phyloP scores from a whole-genome alignment of 2,888 invertebrate species.

The Lasioglossum oenotherae region DNA sequence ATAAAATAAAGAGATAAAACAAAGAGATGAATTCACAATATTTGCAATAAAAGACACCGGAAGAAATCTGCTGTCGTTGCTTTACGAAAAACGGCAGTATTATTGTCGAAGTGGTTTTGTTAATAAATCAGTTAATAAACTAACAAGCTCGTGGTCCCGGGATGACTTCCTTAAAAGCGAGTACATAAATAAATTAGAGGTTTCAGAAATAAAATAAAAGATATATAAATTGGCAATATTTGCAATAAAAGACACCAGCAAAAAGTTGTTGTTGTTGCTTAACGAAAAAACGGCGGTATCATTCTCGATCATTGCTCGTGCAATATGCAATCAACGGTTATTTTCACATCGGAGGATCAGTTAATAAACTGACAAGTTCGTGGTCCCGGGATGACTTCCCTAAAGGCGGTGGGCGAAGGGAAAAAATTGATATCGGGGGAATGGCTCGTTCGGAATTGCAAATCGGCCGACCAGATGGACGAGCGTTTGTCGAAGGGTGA shows the following conservation, averaged over 20 bases:
- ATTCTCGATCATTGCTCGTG: background rate
- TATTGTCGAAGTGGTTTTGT: background rate
- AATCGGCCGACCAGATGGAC: conserved; percentile 76
- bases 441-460: conserved; percentile 73
- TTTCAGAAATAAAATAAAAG: too few species aligned
- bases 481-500: conserved; percentile 68
- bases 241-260: too few species aligned
- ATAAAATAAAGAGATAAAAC: too few species aligned
- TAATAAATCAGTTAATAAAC: background rate
- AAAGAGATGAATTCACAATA: too few species aligned
- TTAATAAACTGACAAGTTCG: conserved; percentile 4
- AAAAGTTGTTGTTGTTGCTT: background rate
- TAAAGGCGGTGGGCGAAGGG: conserved; percentile 26
- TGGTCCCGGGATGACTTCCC: background rate
- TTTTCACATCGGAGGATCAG: background rate
- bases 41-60: too few species aligned
- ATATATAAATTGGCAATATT: too few species aligned
- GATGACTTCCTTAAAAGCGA: too few species aligned
- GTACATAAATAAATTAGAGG: too few species aligned
- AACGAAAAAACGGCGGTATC: background rate
- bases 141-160: background rate
- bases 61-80: too few species aligned
- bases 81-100: background rate
- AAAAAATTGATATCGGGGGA: conserved; percentile 42
- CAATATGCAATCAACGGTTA: background rate